These are phyloP conservation scores for Sebastes reedi DNA, from an alignment of 2,797 vertebrate species.

Conservation along the genomic window DNA sequence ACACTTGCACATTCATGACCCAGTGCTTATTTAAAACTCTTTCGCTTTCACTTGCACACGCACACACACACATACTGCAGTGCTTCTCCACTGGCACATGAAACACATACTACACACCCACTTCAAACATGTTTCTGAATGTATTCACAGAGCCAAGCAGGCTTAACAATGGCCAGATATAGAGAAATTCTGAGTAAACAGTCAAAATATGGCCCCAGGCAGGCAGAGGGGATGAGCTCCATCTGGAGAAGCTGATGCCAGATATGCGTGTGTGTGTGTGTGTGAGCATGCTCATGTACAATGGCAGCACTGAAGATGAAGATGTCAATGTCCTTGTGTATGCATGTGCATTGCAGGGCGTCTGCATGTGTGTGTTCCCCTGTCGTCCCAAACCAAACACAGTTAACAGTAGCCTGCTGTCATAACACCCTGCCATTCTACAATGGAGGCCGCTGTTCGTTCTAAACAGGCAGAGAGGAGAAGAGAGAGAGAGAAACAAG, in stretches of 20 bases:
- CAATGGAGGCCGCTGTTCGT: constrained; percentile 60
- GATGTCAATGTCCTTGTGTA: constrained; percentile 57
- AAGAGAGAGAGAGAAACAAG: constrained; percentile 30
- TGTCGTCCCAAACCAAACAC: constrained; percentile 74
- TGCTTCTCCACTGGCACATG: constrained; percentile 30
- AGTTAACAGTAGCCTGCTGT: constrained; percentile 80
- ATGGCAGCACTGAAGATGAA: constrained; percentile 57
- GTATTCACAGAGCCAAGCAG: constrained; percentile 56
- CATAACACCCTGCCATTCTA: constrained; percentile 76
- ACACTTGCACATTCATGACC: constrained; percentile 24
- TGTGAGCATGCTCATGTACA: constrained; percentile 15
- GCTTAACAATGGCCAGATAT: constrained; percentile 67
- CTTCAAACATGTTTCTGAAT: constrained; percentile 56
- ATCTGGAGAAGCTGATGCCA: constrained; percentile 63
- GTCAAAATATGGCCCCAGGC: constrained; percentile 61
- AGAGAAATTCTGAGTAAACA: constrained; percentile 68
- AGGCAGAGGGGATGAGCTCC: constrained; percentile 59
- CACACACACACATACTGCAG: neutral
- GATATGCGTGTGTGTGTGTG: constrained; percentile 2
- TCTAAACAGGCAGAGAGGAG: constrained; percentile 57
- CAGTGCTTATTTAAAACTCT: constrained; percentile 19
- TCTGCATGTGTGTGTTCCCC: constrained; percentile 67
- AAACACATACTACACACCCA: constrained; percentile 26
- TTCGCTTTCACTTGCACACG: constrained; percentile 6
- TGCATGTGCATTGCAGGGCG: constrained; percentile 37